Percentiles rank a stretch among this genome's conserved stretches.
These are phyloP conservation scores for Calephelis nemesis DNA, from an alignment of 1,140 invertebrate species.

Conservation along the genomic window DNA sequence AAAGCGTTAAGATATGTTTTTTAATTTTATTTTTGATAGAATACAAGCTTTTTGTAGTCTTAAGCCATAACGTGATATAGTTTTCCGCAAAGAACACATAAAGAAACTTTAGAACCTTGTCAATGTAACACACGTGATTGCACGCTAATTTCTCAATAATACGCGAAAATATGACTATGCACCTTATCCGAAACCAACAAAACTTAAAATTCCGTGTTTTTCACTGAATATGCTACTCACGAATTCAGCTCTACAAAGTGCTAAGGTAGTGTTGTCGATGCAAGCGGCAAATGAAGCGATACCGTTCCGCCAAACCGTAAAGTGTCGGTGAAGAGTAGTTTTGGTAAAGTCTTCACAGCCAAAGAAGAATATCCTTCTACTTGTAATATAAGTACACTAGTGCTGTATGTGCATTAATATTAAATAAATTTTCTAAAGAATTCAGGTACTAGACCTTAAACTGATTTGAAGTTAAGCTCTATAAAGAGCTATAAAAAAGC, in stretches of 20 bases:
- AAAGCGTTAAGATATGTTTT: too few relatives aligned
- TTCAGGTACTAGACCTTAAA: too few relatives aligned
- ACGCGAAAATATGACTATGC: conserved; percentile 3
- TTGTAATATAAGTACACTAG: too few relatives aligned
- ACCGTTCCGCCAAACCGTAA: neutral
- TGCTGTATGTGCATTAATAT: too few relatives aligned
- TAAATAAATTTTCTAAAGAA: too few relatives aligned
- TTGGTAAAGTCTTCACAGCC: too few relatives aligned
- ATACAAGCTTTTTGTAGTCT: too few relatives aligned
- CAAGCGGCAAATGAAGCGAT: neutral
- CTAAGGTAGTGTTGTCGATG: neutral
- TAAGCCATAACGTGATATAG: neutral
- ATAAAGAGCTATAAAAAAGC: too few relatives aligned
- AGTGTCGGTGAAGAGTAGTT: too few relatives aligned
- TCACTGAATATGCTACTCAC: conserved; percentile 4
- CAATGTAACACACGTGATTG: conserved; percentile 10
- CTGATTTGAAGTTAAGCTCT: too few relatives aligned
- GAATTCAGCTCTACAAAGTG: neutral
- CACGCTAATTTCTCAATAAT: conserved; percentile 9
- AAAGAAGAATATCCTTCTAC: too few relatives aligned
- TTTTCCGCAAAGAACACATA: conserved; percentile 3
- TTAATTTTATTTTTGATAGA: too few relatives aligned
- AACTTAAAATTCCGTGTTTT: conserved; percentile 5
- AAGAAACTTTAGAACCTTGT: conserved; percentile 7
- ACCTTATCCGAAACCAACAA: conserved; percentile 10